Percentiles rank a stretch among this genome's conserved stretches.
Conservation (phyloP, 2,113 vertebrate species). For the Ginglymostoma cirratum region DNA sequence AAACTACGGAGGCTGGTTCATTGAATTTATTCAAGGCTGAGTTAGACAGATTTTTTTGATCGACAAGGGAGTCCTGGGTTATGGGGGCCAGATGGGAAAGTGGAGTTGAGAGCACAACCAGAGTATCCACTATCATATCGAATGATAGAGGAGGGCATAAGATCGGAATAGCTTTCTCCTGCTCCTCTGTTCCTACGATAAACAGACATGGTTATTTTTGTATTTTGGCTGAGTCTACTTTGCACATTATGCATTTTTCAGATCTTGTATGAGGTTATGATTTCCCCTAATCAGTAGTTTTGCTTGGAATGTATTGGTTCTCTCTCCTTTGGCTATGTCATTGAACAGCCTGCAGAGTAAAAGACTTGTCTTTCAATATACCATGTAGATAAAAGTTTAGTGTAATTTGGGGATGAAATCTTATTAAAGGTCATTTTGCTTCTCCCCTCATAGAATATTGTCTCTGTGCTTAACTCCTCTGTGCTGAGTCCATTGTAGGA, state of each 20-base stretch:
- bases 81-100: no score
- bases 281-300: not conserved
- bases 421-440: not conserved
- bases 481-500: not conserved
- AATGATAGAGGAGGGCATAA: no score
- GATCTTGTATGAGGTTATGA: not conserved
- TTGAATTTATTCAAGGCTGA: no score
- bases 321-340: not conserved
- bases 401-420: not conserved
- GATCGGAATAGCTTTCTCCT: no score
- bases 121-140: no score
- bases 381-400: not conserved
- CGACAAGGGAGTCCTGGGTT: no score
- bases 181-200: no score
- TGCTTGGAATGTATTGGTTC: not conserved
- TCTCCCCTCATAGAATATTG: not conserved
- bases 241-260: not conserved
- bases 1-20: no score
- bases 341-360: not conserved
- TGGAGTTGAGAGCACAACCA: no score
- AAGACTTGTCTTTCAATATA: not conserved
- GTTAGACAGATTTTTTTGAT: no score
- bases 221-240: not conserved
- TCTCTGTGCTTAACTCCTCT: not conserved
- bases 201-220: not conserved